Evolutionary conservation across 1,140 invertebrate species (phyloP).

Genomic region (Caenorhabditis elegans): WBcel235 BX284605.5:14218501-14219000

Average conservation of each 20-base stretch:
- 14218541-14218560: conserved; percentile 54
- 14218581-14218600: background rate
- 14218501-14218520: conserved; percentile 57
- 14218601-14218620: background rate
- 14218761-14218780: conserved; percentile 75
- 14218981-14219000: conserved; percentile 78
- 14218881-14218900: conserved; percentile 78
- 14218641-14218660: conserved; percentile 51
- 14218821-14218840: conserved; percentile 67
- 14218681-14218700: conserved; percentile 58
- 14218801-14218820: conserved; percentile 70
- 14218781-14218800: conserved; percentile 82
- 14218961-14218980: conserved; percentile 75
- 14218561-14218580: conserved; percentile 56
- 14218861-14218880: conserved; percentile 79
- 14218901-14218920: conserved; percentile 73
- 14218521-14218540: conserved; percentile 48
- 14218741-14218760: conserved; percentile 78
- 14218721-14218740: conserved; percentile 83
- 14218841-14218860: conserved; percentile 77
- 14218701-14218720: conserved; percentile 75
- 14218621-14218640: conserved; percentile 52
- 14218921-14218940: conserved; percentile 85
- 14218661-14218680: conserved; percentile 56
- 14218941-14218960: conserved; percentile 87